These are phyloP conservation scores for Morpho achilles DNA, from an alignment of 2,888 invertebrate genomes.

Conservation along the genomic window DNA sequence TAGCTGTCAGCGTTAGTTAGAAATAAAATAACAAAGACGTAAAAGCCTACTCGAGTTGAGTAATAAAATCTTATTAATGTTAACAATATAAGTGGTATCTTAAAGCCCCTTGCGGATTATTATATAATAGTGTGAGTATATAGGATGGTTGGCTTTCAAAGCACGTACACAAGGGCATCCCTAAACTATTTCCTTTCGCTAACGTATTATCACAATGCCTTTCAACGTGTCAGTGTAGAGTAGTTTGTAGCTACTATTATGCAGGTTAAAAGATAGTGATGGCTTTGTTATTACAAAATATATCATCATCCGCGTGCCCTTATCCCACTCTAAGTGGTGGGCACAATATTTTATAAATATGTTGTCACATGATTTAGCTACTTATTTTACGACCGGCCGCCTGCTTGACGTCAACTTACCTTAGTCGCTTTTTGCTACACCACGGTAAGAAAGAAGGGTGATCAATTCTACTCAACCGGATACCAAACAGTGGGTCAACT, in stretches of 20 bases:
- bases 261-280: neutral
- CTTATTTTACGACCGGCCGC: too few species aligned
- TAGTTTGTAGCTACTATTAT: neutral
- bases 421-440: too few species aligned
- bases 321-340: too few species aligned
- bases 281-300: neutral
- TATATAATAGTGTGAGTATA: neutral
- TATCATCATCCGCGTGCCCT: too few species aligned
- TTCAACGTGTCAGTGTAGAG: constrained; percentile 1
- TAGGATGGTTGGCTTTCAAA: constrained; percentile 1
- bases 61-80: neutral
- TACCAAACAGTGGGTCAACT: too few species aligned
- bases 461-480: too few species aligned
- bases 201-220: constrained; percentile 5
- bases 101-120: neutral
- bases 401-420: too few species aligned
- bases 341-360: too few species aligned
- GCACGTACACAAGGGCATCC: constrained; percentile 6
- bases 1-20: too few species aligned
- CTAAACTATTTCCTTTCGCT: constrained; percentile 8
- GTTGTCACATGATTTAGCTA: too few species aligned
- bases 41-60: neutral
- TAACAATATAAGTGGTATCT: neutral
- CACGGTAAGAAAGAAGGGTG: too few species aligned
- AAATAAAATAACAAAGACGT: neutral